Conservation (phyloP, 1,140 invertebrate genomes). For the Aphidius gifuensis region DNA sequence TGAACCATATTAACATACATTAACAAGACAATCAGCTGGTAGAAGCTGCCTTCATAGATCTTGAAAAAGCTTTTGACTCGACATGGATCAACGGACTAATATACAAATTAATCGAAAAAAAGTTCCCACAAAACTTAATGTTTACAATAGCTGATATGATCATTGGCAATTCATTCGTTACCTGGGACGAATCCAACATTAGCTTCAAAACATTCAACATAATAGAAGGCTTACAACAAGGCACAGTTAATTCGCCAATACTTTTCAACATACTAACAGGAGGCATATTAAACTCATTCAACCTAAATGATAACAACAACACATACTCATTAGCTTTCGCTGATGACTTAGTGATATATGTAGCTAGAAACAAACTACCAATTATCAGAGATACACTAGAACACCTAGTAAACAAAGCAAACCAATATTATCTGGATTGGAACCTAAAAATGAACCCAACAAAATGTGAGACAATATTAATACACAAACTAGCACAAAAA, state of each 20-base stretch:
- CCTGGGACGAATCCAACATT: not conserved
- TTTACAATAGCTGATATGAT: conserved; percentile 12
- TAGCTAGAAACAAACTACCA: not conserved
- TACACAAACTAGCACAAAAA: conserved; percentile 8
- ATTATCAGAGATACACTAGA: conserved; percentile 3
- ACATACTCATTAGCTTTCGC: conserved; percentile 14
- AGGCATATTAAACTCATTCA: not conserved
- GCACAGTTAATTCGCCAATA: conserved; percentile 19
- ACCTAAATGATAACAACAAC: not conserved
- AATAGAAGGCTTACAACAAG: conserved; percentile 11
- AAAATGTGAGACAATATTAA: conserved; percentile 23
- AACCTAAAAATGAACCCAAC: conserved; percentile 14
- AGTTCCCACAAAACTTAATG: conserved; percentile 1
- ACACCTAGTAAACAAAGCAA: conserved; percentile 2
- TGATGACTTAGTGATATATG: conserved; percentile 18
- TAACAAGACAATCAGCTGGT: conserved; percentile 4
- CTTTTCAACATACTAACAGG: conserved; percentile 26
- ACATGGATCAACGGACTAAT: conserved; percentile 16
- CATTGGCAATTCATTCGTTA: not conserved
- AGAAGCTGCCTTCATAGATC: conserved; percentile 10
- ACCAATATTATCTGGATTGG: conserved; percentile 15
- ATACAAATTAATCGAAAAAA: conserved; percentile 10
- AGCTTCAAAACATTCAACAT: not conserved
- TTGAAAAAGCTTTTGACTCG: conserved; percentile 16
- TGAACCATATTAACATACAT: conserved; percentile 1